A percentile compares a stretch with the other conserved stretches of the same genome.
Evolutionary conservation across 2,113 vertebrate species (phyloP).

Genomic region (Ciconia maguari): DNA sequence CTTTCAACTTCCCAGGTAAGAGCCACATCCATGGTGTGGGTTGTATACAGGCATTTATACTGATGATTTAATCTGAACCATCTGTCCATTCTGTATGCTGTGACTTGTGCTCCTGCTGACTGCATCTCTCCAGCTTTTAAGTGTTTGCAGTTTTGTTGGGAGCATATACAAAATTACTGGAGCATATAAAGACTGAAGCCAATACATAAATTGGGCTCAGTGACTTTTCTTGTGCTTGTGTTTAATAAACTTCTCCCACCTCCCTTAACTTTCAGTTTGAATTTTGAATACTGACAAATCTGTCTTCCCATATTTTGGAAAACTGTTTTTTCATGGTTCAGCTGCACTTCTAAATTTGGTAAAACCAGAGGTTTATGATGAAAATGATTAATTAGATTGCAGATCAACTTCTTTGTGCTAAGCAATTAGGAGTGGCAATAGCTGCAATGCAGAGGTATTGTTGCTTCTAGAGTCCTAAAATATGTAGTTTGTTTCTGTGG

Average conservation of each 20-base stretch:
- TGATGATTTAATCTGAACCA: neutral
- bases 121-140: neutral
- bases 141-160: neutral
- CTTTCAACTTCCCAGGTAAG: neutral
- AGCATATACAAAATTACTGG: neutral
- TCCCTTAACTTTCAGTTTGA: neutral
- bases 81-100: neutral
- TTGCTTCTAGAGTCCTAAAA: neutral
- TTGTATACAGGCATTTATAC: neutral
- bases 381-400: neutral
- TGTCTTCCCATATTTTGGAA: neutral
- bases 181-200: neutral
- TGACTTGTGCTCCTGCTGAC: neutral
- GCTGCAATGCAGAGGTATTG: neutral
- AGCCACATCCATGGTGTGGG: neutral
- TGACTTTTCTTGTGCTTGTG: neutral
- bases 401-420: neutral
- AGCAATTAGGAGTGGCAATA: neutral
- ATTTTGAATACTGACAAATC: neutral
- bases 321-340: neutral
- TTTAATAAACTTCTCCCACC: neutral
- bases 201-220: neutral
- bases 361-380: neutral
- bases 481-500: fast-evolving
- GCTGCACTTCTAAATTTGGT: neutral